phyloP scores from a whole-genome alignment of 2,113 vertebrate genomes.

The Lamprologus callipterus region DNA sequence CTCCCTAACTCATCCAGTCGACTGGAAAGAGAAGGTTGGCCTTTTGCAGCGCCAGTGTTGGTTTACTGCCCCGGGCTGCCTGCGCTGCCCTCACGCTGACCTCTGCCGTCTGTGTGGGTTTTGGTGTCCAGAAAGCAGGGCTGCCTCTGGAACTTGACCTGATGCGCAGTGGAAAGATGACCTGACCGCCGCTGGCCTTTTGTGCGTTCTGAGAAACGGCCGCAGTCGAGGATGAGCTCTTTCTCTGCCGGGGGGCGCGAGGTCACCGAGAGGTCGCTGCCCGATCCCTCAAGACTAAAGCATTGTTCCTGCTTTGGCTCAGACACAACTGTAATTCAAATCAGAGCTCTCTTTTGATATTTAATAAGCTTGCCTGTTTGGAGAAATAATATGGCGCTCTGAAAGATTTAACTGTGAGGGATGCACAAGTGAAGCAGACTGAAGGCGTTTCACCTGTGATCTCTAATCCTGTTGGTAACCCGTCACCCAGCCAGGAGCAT shows the following conservation, averaged over 20 bases:
- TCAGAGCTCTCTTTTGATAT: constrained; percentile 16
- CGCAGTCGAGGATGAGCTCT: constrained; percentile 36
- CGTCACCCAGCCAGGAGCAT: constrained; percentile 17
- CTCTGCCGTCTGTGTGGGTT: constrained; percentile 56
- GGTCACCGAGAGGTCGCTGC: constrained; percentile 19
- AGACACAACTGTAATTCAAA: neutral
- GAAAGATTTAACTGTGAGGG: neutral
- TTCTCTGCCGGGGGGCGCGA: neutral
- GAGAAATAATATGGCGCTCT: constrained; percentile 7
- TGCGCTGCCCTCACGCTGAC: constrained; percentile 33
- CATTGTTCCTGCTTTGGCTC: neutral
- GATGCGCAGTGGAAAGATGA: constrained; percentile 48
- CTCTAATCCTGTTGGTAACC: constrained; percentile 6
- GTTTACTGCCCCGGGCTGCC: constrained; percentile 53
- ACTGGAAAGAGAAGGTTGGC: constrained; percentile 56
- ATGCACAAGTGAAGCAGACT: neutral
- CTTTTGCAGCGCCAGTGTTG: constrained; percentile 52
- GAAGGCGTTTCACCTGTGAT: neutral
- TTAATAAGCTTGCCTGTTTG: constrained; percentile 17
- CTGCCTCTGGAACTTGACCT: constrained; percentile 59
- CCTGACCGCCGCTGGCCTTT: constrained; percentile 41
- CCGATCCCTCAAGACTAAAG: neutral
- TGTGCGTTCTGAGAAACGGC: constrained; percentile 26
- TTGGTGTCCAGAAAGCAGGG: constrained; percentile 47
- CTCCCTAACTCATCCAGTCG: constrained; percentile 48